These are phyloP conservation scores for Hippolais icterina DNA, from an alignment of 2,113 vertebrate genomes.

Conservation along the genomic window DNA sequence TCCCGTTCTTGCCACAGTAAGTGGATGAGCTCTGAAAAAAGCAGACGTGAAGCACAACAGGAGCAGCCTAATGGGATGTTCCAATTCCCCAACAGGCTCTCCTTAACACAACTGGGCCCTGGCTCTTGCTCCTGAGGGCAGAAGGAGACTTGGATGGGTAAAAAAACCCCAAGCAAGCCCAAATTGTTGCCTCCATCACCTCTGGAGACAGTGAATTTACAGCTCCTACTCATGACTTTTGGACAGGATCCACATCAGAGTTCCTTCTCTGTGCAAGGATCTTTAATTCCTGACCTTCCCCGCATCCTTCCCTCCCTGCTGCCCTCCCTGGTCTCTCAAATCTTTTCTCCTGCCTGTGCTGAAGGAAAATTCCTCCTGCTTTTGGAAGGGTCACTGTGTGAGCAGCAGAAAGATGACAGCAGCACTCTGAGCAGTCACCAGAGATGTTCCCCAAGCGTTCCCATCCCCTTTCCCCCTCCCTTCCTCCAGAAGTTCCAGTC, in stretches of 20 bases:
- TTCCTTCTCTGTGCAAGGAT: background rate
- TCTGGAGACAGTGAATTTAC: background rate
- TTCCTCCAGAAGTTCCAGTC: slow-evolving; percentile 9
- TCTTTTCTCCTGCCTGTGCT: background rate
- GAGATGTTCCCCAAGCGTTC: background rate
- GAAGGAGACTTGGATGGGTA: background rate
- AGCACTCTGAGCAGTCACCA: background rate
- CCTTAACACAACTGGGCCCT: background rate
- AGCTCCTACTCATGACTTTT: background rate
- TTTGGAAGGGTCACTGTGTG: background rate
- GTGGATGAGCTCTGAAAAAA: background rate
- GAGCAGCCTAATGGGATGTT: background rate
- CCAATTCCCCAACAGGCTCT: background rate
- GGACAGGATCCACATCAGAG: background rate
- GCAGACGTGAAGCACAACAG: background rate
- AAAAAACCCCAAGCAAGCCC: background rate
- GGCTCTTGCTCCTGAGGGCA: background rate
- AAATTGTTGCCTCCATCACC: background rate
- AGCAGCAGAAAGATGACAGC: background rate
- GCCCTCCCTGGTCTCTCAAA: background rate
- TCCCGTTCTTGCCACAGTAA: background rate
- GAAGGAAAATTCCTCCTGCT: background rate
- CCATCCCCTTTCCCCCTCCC: background rate
- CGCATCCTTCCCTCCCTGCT: background rate
- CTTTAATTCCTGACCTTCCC: background rate